phyloP scores from a whole-genome alignment of 2,797 vertebrate species.

The Peromyscus aztecus region DNA sequence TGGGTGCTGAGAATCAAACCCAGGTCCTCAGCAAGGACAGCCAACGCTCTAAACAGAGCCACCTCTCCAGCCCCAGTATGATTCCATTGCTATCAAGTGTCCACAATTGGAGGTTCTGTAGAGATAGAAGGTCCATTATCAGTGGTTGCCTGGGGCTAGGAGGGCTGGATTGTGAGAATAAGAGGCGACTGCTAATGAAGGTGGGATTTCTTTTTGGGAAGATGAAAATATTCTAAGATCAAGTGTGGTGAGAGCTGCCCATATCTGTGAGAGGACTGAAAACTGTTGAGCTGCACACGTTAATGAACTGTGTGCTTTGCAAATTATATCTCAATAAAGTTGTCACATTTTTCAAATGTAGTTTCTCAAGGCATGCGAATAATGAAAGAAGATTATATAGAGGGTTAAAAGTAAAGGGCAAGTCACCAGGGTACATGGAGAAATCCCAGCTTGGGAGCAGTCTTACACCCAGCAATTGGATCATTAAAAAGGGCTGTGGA shows the following conservation, averaged over 20 bases:
- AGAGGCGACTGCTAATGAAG: neutral
- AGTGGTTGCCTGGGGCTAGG: neutral
- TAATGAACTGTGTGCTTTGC: conserved; percentile 7
- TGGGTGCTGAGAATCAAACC: neutral
- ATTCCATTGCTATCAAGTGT: neutral
- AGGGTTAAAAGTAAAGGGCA: conserved; percentile 31
- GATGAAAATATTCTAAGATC: conserved; percentile 43
- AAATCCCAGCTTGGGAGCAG: conserved; percentile 17
- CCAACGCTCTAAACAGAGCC: neutral
- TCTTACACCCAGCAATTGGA: conserved; percentile 22
- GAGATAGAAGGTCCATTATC: neutral
- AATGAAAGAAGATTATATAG: conserved; percentile 23
- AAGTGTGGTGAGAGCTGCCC: neutral
- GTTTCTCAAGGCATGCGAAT: conserved; percentile 43
- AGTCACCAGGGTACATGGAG: neutral
- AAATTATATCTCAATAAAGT: conserved; percentile 50
- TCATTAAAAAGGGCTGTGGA: conserved; percentile 52
- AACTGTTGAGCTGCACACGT: conserved; percentile 6
- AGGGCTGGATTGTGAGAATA: neutral
- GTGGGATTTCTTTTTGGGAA: neutral
- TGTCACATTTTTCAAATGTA: neutral
- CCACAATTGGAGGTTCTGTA: neutral
- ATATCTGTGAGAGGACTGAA: neutral
- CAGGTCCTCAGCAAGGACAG: neutral
- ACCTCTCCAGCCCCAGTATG: neutral